phyloP scores from a whole-genome alignment of 2,888 invertebrate species.

The Tetheella fluctuosa region DNA sequence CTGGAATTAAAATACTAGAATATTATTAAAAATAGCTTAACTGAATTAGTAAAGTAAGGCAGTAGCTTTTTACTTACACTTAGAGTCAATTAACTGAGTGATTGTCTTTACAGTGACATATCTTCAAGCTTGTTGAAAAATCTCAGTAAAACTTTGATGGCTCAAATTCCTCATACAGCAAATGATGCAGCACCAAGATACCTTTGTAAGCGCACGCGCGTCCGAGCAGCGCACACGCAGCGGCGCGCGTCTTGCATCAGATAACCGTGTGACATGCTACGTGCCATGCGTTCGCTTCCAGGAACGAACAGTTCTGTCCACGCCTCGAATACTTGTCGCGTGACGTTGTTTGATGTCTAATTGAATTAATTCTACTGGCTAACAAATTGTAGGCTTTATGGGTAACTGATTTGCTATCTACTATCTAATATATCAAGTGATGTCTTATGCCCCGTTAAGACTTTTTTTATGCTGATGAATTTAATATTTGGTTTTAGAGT shows the following conservation, averaged over 20 bases:
- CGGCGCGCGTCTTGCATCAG: constrained; percentile 58
- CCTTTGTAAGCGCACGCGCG: constrained; percentile 45
- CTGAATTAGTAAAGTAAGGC: not conserved
- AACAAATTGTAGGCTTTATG: constrained; percentile 32
- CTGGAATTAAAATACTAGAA: not conserved
- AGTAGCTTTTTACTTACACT: no score
- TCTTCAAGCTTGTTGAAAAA: not conserved
- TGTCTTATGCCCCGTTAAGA: no score
- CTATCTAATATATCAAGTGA: not conserved
- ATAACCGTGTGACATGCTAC: constrained; percentile 53
- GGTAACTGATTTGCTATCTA: constrained; percentile 16
- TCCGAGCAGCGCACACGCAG: constrained; percentile 51
- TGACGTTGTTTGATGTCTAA: constrained; percentile 33
- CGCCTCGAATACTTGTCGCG: constrained; percentile 46
- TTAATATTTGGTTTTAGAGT: no score
- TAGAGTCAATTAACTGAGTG: no score
- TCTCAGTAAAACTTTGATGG: not conserved
- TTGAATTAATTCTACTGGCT: constrained; percentile 33
- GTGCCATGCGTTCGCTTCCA: constrained; percentile 39
- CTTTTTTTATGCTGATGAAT: no score
- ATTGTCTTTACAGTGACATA: no score
- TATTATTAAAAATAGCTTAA: not conserved
- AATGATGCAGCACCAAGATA: constrained; percentile 11
- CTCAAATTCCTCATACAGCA: not conserved
- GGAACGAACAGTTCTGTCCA: constrained; percentile 32